A percentile compares a stretch with the other conserved stretches of the same genome.
Conservation (phyloP, 2,888 invertebrate species). For the Tipula unca region DNA sequence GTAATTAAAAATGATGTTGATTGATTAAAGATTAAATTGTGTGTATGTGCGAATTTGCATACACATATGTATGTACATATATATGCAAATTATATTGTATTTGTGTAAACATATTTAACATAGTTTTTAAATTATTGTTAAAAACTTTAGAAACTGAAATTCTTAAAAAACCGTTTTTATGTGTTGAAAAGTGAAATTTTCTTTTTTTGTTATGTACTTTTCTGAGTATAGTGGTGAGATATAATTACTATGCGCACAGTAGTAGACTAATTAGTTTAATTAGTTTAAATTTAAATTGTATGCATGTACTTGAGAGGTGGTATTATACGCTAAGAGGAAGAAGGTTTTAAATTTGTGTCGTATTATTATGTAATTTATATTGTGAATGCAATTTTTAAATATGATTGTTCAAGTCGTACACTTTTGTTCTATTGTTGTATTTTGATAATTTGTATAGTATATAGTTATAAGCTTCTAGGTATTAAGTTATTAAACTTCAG, state of each 20-base stretch:
- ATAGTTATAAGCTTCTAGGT: too few relatives aligned
- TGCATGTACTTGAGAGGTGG: background rate
- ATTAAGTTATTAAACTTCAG: too few relatives aligned
- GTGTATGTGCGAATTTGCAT: background rate
- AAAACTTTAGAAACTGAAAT: too few relatives aligned
- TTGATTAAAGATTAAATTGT: conserved; percentile 2
- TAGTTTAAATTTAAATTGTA: background rate
- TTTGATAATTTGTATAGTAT: too few relatives aligned
- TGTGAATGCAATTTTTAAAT: background rate
- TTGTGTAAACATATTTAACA: background rate
- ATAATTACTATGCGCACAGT: background rate
- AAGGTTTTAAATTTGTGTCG: background rate
- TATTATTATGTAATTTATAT: background rate
- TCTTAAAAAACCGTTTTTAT: background rate
- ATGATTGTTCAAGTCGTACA: too few relatives aligned
- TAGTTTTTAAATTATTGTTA: background rate
- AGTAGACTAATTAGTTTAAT: background rate
- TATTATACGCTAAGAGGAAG: background rate
- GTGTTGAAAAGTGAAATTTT: background rate
- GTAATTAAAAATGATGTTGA: background rate
- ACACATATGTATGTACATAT: background rate
- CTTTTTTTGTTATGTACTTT: too few relatives aligned
- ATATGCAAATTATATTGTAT: too few relatives aligned
- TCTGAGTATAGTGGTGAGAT: background rate
- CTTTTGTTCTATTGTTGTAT: background rate